Conservation (phyloP, 2,113 vertebrate species). For the Oreotragus oreotragus region DNA sequence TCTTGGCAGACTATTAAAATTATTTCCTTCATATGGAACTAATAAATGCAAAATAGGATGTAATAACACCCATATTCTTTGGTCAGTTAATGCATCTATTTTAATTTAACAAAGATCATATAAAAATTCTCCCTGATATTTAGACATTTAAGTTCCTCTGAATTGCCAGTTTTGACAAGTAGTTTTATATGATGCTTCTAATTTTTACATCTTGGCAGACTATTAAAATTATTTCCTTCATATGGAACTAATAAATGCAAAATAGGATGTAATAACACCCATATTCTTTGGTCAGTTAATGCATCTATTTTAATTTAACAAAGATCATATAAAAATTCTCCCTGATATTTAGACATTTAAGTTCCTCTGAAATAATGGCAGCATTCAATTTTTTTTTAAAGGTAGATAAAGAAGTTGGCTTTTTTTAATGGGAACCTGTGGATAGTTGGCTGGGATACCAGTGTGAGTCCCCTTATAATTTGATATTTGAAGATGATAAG, state of each 20-base stretch:
- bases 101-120: not conserved
- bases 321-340: not conserved
- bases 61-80: not conserved
- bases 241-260: conserved; percentile 16
- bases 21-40: conserved; percentile 24
- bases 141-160: conserved; percentile 14
- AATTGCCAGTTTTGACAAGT: conserved; percentile 23
- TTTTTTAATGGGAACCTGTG: not conserved
- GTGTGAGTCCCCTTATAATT: not conserved
- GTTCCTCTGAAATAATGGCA: not conserved
- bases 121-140: not conserved
- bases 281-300: conserved; percentile 19
- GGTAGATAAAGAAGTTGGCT: not conserved
- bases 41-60: conserved; percentile 15
- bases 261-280: not conserved
- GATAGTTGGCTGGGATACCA: not conserved
- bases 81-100: not conserved
- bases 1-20: not conserved
- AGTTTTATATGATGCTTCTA: conserved; percentile 5
- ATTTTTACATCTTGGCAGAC: not conserved
- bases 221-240: conserved; percentile 30
- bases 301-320: conserved; percentile 12
- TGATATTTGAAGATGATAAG: conserved; percentile 3
- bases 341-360: conserved; percentile 1
- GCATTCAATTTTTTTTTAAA: not conserved